Percentiles rank a stretch among this genome's conserved stretches.
Evolutionary conservation across 1,140 invertebrate species (phyloP).

Genomic region (Lamellibrachia luymesi): DNA sequence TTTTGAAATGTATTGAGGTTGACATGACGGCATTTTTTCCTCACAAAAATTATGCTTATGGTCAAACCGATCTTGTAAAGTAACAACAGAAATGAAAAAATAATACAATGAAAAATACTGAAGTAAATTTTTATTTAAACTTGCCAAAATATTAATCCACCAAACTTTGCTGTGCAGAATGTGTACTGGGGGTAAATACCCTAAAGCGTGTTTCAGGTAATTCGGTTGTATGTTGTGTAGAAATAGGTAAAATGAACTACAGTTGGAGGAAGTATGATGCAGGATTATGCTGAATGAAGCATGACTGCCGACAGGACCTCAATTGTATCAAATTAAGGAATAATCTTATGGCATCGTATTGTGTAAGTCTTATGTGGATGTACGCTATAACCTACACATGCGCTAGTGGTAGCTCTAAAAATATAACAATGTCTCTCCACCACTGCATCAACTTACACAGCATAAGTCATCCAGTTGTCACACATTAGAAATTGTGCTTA

Average conservation of each 20-base stretch:
- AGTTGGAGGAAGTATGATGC: not conserved
- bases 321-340: not conserved
- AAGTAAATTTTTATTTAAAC: too few relatives aligned
- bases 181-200: too few relatives aligned
- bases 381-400: not conserved
- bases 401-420: not conserved
- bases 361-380: not conserved
- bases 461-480: not conserved
- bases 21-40: too few relatives aligned
- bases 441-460: not conserved
- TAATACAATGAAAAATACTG: too few relatives aligned
- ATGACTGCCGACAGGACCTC: not conserved
- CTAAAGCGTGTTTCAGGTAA: not conserved
- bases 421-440: not conserved
- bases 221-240: not conserved
- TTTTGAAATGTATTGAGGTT: too few relatives aligned
- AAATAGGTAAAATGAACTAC: not conserved
- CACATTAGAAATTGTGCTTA: too few relatives aligned
- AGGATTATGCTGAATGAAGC: not conserved
- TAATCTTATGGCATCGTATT: not conserved
- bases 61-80: too few relatives aligned
- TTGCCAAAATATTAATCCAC: too few relatives aligned
- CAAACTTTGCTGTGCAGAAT: too few relatives aligned
- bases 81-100: too few relatives aligned
- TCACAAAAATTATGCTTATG: too few relatives aligned